A percentile compares a stretch with the other conserved stretches of the same genome.
These are phyloP conservation scores for Coreius guichenoti DNA, from an alignment of 2,797 vertebrate genomes.

Conservation along the genomic window DNA sequence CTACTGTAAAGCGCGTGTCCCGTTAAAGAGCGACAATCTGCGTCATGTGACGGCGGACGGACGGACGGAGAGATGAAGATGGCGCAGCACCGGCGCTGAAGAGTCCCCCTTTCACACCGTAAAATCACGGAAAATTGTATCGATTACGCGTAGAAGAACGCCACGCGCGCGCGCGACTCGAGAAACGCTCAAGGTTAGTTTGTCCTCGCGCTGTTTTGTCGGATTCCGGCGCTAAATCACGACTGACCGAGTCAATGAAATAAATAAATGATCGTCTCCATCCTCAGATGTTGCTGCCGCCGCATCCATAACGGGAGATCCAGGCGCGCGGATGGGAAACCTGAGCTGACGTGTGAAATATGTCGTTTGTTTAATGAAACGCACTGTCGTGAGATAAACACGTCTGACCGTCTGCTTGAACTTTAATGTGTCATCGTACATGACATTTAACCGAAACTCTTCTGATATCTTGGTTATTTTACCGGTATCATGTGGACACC, in stretches of 20 bases:
- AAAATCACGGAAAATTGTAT: constrained; percentile 1
- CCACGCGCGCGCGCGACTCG: constrained; percentile 16
- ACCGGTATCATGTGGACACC: constrained; percentile 87
- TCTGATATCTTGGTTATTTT: constrained; percentile 59
- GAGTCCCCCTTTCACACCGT: constrained; percentile 31
- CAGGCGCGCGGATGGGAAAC: constrained; percentile 54
- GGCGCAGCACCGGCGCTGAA: constrained; percentile 72
- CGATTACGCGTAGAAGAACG: not conserved
- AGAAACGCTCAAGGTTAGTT: not conserved
- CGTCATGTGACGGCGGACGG: constrained; percentile 76
- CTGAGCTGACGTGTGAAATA: constrained; percentile 43
- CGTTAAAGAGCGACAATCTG: constrained; percentile 71
- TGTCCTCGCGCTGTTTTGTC: constrained; percentile 19
- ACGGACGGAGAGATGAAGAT: constrained; percentile 71
- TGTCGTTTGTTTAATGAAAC: constrained; percentile 28
- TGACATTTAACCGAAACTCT: constrained; percentile 63
- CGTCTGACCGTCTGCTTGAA: constrained; percentile 25
- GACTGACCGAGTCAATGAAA: constrained; percentile 50
- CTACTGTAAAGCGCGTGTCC: constrained; percentile 28
- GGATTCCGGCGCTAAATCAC: constrained; percentile 10
- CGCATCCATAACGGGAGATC: constrained; percentile 52
- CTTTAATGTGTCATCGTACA: constrained; percentile 61
- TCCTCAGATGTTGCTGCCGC: constrained; percentile 47
- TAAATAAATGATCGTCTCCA: constrained; percentile 58
- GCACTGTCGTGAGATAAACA: constrained; percentile 11